Base-by-base conservation (phyloP, 2,888 invertebrate species). In the Formica aserva region DNA sequence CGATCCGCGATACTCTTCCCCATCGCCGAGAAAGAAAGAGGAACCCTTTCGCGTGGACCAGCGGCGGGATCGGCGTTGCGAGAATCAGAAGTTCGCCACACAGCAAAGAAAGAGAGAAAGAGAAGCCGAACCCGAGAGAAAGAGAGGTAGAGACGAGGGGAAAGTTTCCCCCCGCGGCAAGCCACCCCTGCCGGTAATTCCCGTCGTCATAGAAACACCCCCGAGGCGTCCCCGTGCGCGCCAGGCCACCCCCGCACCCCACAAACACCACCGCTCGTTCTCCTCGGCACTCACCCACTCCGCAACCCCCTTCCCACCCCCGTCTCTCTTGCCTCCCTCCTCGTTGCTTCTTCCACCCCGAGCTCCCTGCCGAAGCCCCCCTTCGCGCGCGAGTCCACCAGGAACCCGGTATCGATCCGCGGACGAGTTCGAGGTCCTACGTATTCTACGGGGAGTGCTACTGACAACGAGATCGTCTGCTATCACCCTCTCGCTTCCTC, bases 141-240 rank as follows among this genome's bases (percentile, higher is more conserved):
- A 69, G 55, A 74, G 35, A 22, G 82, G 76, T 71, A 65, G 62
- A 67, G 81, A 84, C 57, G 57, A 52, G 80, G 78, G 84, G 85
- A 8, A 52, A 52, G 1, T n/a, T 87, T 86, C 81, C 85, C 72
- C 78, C 72, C 41, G 78, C 57, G 78, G 45, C 66, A 77, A 52
- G 57, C 92, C 92, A 92, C 92, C 91, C 90, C 86, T 88, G 85
- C 87, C 86, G 87, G 87, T 92, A 92, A 93, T 92, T 91, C 92
- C 76, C 86, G 93, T 93, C 88, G 83, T 86, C 92, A 94, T 94
- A 92, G 94, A 84, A 93, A 94, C 93, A 93, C 93, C 92, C 93
- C 92, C 93, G 91, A 92, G 93, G 93, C 93, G 92, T 91, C 92
- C 92, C 92, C 88, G 86, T 52, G n/a, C 88, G 86, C 87, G 88